Percentiles rank a stretch among this genome's conserved stretches.
phyloP scores from a whole-genome alignment of 2,888 invertebrate genomes.

The Thecophora atra region DNA sequence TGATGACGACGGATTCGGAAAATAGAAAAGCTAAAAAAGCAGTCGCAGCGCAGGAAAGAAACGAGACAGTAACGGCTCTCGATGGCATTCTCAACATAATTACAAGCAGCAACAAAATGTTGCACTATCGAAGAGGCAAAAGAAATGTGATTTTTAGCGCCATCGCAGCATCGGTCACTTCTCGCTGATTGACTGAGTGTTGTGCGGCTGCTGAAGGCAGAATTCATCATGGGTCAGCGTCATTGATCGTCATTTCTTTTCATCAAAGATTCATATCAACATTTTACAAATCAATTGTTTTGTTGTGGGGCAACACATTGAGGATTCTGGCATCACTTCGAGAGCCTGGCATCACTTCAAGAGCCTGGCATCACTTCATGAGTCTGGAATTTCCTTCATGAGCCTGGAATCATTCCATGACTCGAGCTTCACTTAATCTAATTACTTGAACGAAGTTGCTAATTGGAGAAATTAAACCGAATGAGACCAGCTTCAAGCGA shows the following conservation, averaged over 20 bases:
- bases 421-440: too few relatives aligned
- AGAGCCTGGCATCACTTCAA: too few relatives aligned
- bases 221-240: neutral
- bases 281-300: too few relatives aligned
- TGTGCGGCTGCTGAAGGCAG: neutral
- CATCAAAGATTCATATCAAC: too few relatives aligned
- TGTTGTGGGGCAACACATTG: too few relatives aligned
- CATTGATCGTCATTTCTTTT: neutral
- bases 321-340: too few relatives aligned
- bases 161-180: neutral
- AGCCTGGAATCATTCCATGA: too few relatives aligned
- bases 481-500: too few relatives aligned
- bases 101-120: neutral
- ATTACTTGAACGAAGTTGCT: too few relatives aligned
- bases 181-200: neutral
- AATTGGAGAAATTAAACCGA: too few relatives aligned
- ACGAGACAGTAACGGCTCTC: neutral
- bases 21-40: slow-evolving; percentile 7
- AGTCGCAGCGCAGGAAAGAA: neutral
- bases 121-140: neutral
- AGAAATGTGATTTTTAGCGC: slow-evolving; percentile 15
- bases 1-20: slow-evolving; percentile 25
- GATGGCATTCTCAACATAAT: slow-evolving; percentile 27
- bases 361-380: too few relatives aligned
- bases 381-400: too few relatives aligned